A percentile compares a stretch with the other conserved stretches of the same genome.
Conservation (phyloP, 2,797 vertebrate genomes). For the Alosa sapidissima region DNA sequence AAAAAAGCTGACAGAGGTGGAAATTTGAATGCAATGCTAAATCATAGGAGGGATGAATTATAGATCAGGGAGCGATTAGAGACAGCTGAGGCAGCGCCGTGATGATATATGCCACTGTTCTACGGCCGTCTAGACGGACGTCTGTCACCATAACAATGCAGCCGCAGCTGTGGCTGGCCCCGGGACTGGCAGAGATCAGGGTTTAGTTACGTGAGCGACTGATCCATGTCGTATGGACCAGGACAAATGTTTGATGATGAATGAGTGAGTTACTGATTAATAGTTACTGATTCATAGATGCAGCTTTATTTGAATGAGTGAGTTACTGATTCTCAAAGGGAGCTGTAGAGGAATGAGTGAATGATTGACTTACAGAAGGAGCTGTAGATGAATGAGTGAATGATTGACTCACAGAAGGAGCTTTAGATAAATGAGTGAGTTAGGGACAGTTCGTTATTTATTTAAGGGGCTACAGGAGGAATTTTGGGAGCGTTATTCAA, state of each 20-base stretch:
- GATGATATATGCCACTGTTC: not conserved
- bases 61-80: conserved; percentile 59
- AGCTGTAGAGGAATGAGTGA: conserved; percentile 23
- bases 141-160: not conserved
- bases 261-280: conserved; percentile 7
- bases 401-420: conserved; percentile 47
- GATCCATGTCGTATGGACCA: too few relatives aligned
- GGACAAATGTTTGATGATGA: not conserved
- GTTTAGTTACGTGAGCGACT: not conserved
- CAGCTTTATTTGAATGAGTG: too few relatives aligned
- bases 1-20: conserved; percentile 13
- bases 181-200: not conserved
- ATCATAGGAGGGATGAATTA: conserved; percentile 73
- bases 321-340: conserved; percentile 33
- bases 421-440: too few relatives aligned
- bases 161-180: conserved; percentile 37
- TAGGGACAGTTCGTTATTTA: too few relatives aligned
- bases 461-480: too few relatives aligned
- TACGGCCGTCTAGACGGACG: not conserved
- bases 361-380: conserved; percentile 46
- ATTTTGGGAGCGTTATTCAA: too few relatives aligned
- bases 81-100: not conserved
- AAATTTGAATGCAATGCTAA: conserved; percentile 62
- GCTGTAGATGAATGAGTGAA: not conserved
- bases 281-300: too few relatives aligned